Percentiles rank a stretch among this genome's conserved stretches.
Conservation (phyloP, 2,113 vertebrate genomes). For the Notiomystis cincta region DNA sequence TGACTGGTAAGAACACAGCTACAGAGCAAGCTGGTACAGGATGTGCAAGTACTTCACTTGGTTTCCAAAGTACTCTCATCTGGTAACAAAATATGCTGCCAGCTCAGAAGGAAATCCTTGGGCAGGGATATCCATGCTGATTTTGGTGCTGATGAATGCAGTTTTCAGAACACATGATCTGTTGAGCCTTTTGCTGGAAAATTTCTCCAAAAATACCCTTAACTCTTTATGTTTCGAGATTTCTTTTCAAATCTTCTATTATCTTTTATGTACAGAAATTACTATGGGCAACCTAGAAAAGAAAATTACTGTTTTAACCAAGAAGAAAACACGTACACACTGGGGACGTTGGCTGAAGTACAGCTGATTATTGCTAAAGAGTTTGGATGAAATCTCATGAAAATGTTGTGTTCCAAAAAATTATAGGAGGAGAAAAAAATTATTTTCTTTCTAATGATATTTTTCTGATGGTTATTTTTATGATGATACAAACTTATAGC, state of each 20-base stretch:
- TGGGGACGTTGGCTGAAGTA: background rate
- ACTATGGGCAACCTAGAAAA: background rate
- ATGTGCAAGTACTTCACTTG: rapidly evolving
- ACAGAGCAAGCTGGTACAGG: background rate
- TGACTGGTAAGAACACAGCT: background rate
- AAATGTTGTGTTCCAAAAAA: background rate
- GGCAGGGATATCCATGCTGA: background rate
- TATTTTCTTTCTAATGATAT: background rate
- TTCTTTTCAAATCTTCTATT: background rate
- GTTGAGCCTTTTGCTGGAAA: background rate
- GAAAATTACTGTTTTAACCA: background rate
- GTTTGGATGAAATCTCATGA: background rate
- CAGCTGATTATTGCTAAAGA: background rate
- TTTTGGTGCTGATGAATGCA: background rate
- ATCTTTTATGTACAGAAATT: background rate
- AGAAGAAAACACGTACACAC: background rate
- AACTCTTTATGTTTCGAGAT: background rate
- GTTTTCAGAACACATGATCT: background rate
- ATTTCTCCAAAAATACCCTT: background rate
- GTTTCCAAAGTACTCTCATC: background rate
- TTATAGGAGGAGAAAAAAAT: background rate
- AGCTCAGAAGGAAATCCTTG: background rate
- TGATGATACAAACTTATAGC: background rate
- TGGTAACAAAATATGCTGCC: background rate
- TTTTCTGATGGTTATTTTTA: background rate